Conservation (phyloP, 2,888 invertebrate species). For the Aspidapion aeneum region DNA sequence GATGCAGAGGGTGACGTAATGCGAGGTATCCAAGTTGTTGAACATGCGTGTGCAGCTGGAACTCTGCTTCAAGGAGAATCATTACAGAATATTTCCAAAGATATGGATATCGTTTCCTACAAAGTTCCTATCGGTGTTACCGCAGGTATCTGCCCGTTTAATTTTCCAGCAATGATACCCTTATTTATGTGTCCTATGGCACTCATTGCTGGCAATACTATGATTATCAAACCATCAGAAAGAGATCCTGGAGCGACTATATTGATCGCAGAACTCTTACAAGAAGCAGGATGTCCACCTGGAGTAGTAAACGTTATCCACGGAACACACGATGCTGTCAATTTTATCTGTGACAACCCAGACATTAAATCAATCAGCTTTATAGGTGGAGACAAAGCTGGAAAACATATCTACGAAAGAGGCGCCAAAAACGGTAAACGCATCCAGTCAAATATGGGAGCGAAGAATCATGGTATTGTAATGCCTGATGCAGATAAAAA, state of each 20-base stretch:
- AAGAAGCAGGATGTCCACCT: slow-evolving; percentile 93
- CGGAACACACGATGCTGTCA: slow-evolving; percentile 90
- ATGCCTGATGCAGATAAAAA: slow-evolving; percentile 98
- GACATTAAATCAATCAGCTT: slow-evolving; percentile 97
- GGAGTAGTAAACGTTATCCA: slow-evolving; percentile 97
- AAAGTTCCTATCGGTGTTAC: slow-evolving; percentile 91
- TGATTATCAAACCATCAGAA: slow-evolving; percentile 94
- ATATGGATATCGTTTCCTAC: slow-evolving; percentile 96
- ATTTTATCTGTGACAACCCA: slow-evolving; percentile 96
- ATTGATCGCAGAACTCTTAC: slow-evolving; percentile 88
- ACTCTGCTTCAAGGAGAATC: slow-evolving; percentile 91
- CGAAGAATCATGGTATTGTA: slow-evolving; percentile 97
- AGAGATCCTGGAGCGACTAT: slow-evolving; percentile 96
- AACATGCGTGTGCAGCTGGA: slow-evolving; percentile 93
- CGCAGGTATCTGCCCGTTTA: slow-evolving; percentile 90
- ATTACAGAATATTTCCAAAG: slow-evolving; percentile 79
- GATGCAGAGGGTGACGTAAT: slow-evolving; percentile 99
- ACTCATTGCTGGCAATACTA: slow-evolving; percentile 90
- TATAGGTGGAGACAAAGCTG: slow-evolving; percentile 95
- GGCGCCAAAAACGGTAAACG: slow-evolving; percentile 86
- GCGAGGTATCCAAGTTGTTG: slow-evolving; percentile 93
- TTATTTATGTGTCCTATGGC: slow-evolving; percentile 92
- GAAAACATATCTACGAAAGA: slow-evolving; percentile 91
- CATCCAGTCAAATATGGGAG: slow-evolving; percentile 98
- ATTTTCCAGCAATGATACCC: slow-evolving; percentile 99